These are phyloP conservation scores for Virgularia gustaviana DNA, from an alignment of 92 coral and sea anemone genomes.

Conservation along the genomic window DNA sequence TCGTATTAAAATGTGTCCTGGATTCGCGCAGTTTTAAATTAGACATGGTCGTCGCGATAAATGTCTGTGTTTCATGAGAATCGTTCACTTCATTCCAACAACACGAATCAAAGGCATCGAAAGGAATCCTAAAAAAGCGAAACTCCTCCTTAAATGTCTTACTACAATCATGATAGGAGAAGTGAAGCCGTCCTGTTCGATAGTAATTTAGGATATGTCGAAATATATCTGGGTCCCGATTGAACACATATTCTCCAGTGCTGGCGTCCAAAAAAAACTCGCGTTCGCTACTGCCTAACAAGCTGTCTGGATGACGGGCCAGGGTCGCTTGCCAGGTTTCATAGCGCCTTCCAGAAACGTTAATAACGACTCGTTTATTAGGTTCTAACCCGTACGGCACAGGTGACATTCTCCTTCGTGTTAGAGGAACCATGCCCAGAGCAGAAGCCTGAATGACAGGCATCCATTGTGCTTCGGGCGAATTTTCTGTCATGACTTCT, in stretches of 20 bases:
- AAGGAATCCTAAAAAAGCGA: slow-evolving; percentile 68
- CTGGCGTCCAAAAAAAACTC: slow-evolving; percentile 63
- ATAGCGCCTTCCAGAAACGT: slow-evolving; percentile 83
- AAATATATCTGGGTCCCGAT: slow-evolving; percentile 93
- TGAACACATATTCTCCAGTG: slow-evolving; percentile 76
- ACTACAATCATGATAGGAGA: slow-evolving; percentile 86
- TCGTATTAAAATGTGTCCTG: slow-evolving; percentile 50
- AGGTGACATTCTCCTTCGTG: slow-evolving; percentile 43
- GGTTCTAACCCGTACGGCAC: background rate
- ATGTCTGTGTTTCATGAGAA: slow-evolving; percentile 31
- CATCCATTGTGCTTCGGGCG: slow-evolving; percentile 52
- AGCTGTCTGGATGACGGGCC: slow-evolving; percentile 71
- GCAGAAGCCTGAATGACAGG: slow-evolving; percentile 67
- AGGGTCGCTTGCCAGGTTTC: slow-evolving; percentile 92
- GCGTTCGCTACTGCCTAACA: slow-evolving; percentile 67
- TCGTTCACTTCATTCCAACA: slow-evolving; percentile 84
- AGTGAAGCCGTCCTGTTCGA: slow-evolving; percentile 96
- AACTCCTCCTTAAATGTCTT: slow-evolving; percentile 90
- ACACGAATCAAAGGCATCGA: slow-evolving; percentile 69
- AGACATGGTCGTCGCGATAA: slow-evolving; percentile 4
- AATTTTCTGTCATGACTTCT: too few species aligned
- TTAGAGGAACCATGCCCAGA: slow-evolving; percentile 75
- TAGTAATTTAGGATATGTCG: slow-evolving; percentile 94
- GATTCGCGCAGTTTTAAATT: slow-evolving; percentile 3
- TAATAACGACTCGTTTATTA: slow-evolving; percentile 61